Percentiles rank a stretch among this genome's conserved stretches.
phyloP scores from a whole-genome alignment of 2,888 invertebrate species.

The Pterostichus madidus region DNA sequence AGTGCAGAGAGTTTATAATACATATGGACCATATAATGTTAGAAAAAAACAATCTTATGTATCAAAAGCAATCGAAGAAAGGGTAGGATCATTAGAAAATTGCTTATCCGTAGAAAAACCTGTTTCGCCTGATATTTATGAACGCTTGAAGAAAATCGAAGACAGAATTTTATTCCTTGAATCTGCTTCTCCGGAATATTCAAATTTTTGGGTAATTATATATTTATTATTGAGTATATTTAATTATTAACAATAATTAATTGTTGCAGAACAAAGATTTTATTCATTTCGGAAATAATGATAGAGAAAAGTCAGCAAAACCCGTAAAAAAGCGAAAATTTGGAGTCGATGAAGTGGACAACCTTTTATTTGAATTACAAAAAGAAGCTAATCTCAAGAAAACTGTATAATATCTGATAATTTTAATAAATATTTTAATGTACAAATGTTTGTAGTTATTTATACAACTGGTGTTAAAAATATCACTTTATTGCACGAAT shows the following conservation, averaged over 20 bases:
- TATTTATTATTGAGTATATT: conserved; percentile 54
- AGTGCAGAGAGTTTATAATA: conserved; percentile 86
- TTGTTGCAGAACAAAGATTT: conserved; percentile 45
- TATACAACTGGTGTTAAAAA: no score
- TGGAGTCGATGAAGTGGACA: conserved; percentile 36
- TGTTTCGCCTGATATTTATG: conserved; percentile 83
- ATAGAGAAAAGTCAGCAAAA: neutral
- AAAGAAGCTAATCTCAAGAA: conserved; percentile 5
- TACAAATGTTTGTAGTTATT: neutral
- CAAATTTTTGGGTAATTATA: conserved; percentile 82
- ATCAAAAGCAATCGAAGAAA: conserved; percentile 82
- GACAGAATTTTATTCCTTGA: conserved; percentile 86
- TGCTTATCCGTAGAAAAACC: conserved; percentile 80
- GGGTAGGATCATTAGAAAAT: conserved; percentile 83
- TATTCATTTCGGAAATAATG: conserved; percentile 10
- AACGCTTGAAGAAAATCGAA: conserved; percentile 86
- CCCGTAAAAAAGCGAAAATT: conserved; percentile 45
- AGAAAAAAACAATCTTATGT: conserved; percentile 74
- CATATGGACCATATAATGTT: conserved; percentile 81
- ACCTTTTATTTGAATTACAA: conserved; percentile 46
- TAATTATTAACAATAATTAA: neutral
- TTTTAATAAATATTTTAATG: neutral
- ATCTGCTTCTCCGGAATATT: conserved; percentile 90
- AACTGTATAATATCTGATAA: neutral
- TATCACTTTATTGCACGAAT: no score